Base-by-base conservation (phyloP, 2,113 vertebrate genomes). In the Clupea harengus region DNA sequence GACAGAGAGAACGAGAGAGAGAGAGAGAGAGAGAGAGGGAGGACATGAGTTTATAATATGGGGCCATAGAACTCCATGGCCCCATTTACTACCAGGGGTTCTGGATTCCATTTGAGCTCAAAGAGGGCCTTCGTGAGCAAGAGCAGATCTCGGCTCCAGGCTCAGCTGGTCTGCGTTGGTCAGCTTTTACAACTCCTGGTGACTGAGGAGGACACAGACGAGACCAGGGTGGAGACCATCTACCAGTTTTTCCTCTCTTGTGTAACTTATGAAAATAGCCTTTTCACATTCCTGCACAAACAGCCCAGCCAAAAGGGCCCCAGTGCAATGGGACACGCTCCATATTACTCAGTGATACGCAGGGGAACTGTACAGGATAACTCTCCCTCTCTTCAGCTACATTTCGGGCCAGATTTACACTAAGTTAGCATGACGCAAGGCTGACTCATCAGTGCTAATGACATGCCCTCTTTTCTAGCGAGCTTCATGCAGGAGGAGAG, bases 81-180 rank as follows among this genome's bases (percentile, higher is more conserved):
- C 28, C 6, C 10, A 81, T 39, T 52, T 46, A 47, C 86, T 83
- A 80, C 67, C 44, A 78, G 78, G 83, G 50, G 25, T 64, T 88
- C 86, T 89, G 88, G 89, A 88, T 85, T 89, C 50, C 54, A 90
- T 89, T 85, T 87, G 81, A 20, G 64, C 81, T 89, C 83, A 85
- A 82, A 86, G 81, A 10, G 17, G 81, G 49, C 72, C 45, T 25
- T 49, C 82, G 78, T 88, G 88, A 90, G 81, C 28, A 86, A 87
- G 82, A 83, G 84, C 91, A 86, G 87, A 84, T 22, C 32, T 67
- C 57, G 20, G n/a, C 6, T 8, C 3, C 32, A 78, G 72, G 39
- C 72, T 78, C 72, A 28, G 4, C 72, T 44, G 72, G 11, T 39
- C 72, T 78, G 2, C 17, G 15, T 15, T 78, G 72, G 72, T 32